Base-by-base conservation (phyloP, 2,888 invertebrate species). In the Lasioglossum malachurum region DNA sequence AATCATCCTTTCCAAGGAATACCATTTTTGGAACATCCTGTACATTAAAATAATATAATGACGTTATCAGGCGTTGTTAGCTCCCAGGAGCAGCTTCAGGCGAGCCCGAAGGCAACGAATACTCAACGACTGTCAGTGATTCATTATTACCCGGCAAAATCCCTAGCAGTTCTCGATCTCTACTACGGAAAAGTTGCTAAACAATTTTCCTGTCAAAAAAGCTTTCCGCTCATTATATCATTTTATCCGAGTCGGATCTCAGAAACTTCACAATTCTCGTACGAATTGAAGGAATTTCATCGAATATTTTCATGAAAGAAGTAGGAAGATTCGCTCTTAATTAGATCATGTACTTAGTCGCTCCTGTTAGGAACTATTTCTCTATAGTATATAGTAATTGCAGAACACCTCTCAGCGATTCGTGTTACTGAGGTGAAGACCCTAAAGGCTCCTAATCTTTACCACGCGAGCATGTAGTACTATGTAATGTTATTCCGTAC, bases 391-490 rank as follows among this genome's bases (percentile, higher is more conserved):
- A 31, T 23, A 74, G 23, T 49, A 46, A 74, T 49, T 74, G n/a
- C 71, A 41, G 41, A 71, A 71, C 71, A 71, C 71, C 71, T 71
- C 71, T 41, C 71, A 71, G 41, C 41, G 71, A 71, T 71, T 71
- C 71, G 71, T 71, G 71, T 71, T 71, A 71, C 71, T 71, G n/a
- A 41, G 71, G 41, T 71, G 71, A 71, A 41, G 76, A 76, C 23
- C 41, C 74, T 49, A 74, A 49, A 74, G 27, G 23, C 46, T 74
- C 46, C 74, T 49, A 74, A 71, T 41, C 71, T 71, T 71, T 41
- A 41, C 71, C 71, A 71, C 71, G n/a, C 41, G 41, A 71, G n/a
- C 41, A 71, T 23, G 35, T 38, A 23, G 35, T 12, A n/a, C 38
- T 71, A n/a, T 41, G n/a, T 71, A 38, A 38, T 19, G 5, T 71